A percentile compares a stretch with the other conserved stretches of the same genome.
Evolutionary conservation across 2,797 vertebrate genomes (phyloP).

Genomic region (Sebastes trivittatus): DNA sequence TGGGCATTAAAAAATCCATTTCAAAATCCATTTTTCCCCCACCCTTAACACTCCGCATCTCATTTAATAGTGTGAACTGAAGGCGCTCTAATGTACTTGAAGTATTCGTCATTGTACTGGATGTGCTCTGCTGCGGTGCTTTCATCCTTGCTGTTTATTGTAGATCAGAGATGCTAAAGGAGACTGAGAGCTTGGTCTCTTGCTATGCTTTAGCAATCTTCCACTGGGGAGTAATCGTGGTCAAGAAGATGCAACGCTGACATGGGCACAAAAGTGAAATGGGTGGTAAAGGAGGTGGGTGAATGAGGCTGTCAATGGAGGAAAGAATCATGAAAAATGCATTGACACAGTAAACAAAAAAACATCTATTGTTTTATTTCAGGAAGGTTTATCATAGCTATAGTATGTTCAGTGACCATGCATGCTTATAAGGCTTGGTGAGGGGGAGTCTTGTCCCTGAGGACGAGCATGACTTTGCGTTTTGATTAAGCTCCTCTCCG

Average conservation of each 20-base stretch:
- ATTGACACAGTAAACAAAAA: background rate
- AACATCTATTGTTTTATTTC: background rate
- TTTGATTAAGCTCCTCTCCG: slow-evolving; percentile 20
- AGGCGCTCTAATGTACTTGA: background rate
- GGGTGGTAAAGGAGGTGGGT: background rate
- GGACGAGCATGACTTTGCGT: slow-evolving; percentile 6
- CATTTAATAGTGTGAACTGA: background rate
- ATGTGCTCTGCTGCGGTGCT: background rate
- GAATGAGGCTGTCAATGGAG: background rate
- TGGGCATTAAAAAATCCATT: no score
- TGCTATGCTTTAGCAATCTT: background rate
- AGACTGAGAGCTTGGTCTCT: background rate
- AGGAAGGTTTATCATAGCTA: background rate
- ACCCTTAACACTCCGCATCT: background rate
- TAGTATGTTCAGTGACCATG: background rate
- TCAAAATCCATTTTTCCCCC: no score
- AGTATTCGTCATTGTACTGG: background rate
- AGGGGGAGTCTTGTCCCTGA: background rate
- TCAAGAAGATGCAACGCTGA: background rate
- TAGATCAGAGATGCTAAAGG: background rate
- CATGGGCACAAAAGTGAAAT: background rate
- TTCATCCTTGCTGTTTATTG: background rate
- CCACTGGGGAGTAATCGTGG: background rate
- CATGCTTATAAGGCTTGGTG: background rate
- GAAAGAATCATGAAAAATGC: background rate